phyloP scores from a whole-genome alignment of 2,797 vertebrate species.

The Mus spretus region DNA sequence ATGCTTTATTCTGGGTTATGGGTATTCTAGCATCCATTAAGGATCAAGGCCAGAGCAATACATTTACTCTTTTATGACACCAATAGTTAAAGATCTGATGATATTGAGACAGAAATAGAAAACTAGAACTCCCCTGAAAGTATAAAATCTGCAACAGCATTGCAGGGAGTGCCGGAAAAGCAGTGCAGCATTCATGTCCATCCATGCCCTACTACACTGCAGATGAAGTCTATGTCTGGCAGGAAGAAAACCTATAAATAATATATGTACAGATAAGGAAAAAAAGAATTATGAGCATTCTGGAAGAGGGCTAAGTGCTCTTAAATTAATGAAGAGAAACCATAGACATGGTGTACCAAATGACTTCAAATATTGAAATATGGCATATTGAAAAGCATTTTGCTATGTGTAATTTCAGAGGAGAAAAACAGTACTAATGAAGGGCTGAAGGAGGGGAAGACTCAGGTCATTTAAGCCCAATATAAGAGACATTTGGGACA shows the following conservation, averaged over 20 bases:
- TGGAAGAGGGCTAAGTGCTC: conserved; percentile 3
- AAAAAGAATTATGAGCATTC: neutral
- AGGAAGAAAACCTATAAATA: conserved; percentile 15
- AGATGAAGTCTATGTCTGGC: neutral
- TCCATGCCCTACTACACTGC: neutral
- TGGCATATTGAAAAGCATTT: neutral
- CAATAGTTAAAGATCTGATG: neutral
- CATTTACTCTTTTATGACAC: neutral
- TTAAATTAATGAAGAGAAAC: neutral
- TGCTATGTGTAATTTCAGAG: neutral
- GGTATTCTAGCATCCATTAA: neutral
- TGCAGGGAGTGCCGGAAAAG: neutral
- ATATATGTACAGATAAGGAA: neutral
- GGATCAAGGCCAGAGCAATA: neutral
- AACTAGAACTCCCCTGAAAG: neutral
- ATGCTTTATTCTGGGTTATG: neutral
- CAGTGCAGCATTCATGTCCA: neutral
- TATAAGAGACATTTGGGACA: neutral
- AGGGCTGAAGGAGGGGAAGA: neutral
- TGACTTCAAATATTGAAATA: conserved; percentile 26
- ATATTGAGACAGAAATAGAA: neutral
- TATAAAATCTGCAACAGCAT: neutral
- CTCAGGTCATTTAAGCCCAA: neutral
- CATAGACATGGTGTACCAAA: neutral
- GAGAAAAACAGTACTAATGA: neutral